Conservation (phyloP, 1,140 invertebrate species). For the Tetragonula clypearis region DNA sequence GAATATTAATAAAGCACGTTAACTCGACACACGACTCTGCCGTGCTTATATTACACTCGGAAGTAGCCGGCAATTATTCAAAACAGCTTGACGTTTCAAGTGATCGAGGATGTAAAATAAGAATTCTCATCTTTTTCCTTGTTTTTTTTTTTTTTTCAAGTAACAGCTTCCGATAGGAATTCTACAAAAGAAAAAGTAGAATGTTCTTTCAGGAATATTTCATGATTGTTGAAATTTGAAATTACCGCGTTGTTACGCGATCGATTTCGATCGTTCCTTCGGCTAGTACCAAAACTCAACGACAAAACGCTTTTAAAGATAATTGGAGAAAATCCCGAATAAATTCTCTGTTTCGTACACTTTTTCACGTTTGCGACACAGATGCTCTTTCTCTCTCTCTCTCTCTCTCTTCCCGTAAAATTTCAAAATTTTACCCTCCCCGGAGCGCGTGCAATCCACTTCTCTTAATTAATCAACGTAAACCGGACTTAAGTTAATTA, state of each 20-base stretch:
- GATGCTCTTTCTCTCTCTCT: too few species aligned
- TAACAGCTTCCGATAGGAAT: neutral
- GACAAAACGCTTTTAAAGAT: too few species aligned
- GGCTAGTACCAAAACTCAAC: neutral
- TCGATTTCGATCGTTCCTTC: neutral
- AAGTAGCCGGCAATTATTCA: conserved; percentile 45
- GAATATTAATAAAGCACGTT: conserved; percentile 51
- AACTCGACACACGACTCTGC: conserved; percentile 22
- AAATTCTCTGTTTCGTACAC: neutral
- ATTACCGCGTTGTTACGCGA: neutral
- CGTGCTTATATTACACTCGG: conserved; percentile 38
- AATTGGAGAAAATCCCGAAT: neutral
- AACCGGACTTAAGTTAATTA: neutral
- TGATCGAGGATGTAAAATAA: neutral
- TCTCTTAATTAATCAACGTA: neutral
- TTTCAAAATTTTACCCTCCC: neutral
- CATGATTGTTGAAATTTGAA: neutral
- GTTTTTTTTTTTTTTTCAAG: neutral
- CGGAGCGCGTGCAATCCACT: neutral
- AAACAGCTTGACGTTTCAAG: neutral
- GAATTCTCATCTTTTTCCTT: neutral
- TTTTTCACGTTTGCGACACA: neutral
- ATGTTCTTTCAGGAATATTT: neutral
- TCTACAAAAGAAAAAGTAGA: neutral
- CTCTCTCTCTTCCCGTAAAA: neutral